Percentiles rank a stretch among this genome's conserved stretches.
Conservation (phyloP, 2,113 vertebrate species). For the Zosterops lateralis region DNA sequence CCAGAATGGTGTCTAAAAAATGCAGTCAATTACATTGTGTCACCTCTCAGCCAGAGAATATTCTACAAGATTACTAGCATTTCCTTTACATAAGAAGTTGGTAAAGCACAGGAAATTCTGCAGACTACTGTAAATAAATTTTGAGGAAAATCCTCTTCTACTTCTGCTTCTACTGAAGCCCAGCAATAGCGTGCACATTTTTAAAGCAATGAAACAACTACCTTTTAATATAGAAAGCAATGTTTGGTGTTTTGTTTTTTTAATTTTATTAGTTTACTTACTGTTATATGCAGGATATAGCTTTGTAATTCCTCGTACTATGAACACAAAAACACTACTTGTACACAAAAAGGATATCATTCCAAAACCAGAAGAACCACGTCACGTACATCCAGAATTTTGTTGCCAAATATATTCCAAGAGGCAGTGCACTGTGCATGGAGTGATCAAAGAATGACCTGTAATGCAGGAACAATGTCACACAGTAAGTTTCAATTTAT, state of each 20-base stretch:
- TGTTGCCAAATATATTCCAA: constrained; percentile 98
- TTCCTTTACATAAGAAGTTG: not conserved
- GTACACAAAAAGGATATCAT: constrained; percentile 90
- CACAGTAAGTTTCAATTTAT: not conserved
- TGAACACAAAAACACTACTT: not conserved
- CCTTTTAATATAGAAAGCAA: not conserved
- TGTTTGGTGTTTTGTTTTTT: not conserved
- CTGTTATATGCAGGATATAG: not conserved
- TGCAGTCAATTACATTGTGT: not conserved
- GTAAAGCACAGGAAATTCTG: not conserved
- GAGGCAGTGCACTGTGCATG: constrained; percentile 97
- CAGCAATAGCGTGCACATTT: not conserved
- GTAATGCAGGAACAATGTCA: constrained; percentile 26
- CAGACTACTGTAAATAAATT: not conserved
- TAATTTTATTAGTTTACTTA: not conserved
- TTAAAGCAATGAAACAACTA: not conserved
- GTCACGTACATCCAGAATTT: constrained; percentile 99
- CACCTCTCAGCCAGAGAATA: not conserved
- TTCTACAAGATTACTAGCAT: not conserved
- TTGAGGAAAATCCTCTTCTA: not conserved
- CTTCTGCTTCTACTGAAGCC: not conserved
- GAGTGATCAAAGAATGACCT: constrained; percentile 99
- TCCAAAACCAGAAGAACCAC: constrained; percentile 99
- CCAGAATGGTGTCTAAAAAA: not conserved
- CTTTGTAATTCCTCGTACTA: not conserved